phyloP scores from a whole-genome alignment of 2,113 vertebrate species.

The Plecturocebus donacophilus region DNA sequence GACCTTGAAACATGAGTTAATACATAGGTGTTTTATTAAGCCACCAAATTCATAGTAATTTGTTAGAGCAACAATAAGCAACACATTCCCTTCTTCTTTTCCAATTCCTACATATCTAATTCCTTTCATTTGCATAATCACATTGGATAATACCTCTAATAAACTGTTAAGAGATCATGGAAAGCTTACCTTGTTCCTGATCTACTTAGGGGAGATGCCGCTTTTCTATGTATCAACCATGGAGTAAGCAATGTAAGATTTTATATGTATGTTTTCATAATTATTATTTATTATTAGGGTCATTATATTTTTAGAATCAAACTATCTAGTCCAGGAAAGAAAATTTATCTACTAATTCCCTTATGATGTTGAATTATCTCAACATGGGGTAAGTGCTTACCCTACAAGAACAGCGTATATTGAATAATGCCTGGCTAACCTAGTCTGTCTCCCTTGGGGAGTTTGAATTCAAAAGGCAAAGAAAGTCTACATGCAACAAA shows the following conservation, averaged over 20 bases:
- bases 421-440: not conserved
- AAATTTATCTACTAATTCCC: not conserved
- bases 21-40: not conserved
- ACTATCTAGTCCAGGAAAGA: not conserved
- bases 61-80: not conserved
- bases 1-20: not conserved
- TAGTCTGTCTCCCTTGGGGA: not conserved
- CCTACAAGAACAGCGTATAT: not conserved
- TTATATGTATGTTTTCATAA: not conserved
- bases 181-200: not conserved
- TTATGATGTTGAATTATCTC: not conserved
- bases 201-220: not conserved
- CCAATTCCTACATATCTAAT: not conserved
- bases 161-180: not conserved
- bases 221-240: no score
- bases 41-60: not conserved
- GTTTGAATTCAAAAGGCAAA: not conserved
- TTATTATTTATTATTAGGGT: not conserved
- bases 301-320: not conserved
- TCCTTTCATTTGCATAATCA: not conserved
- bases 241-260: not conserved
- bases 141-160: not conserved
- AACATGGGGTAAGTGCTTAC: not conserved
- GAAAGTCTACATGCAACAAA: not conserved
- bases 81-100: not conserved